Evolutionary conservation across 2,888 invertebrate species (phyloP), one percentile per base, ranked within the genome.

Genomic region (Drosophila niveifrons): DNA sequence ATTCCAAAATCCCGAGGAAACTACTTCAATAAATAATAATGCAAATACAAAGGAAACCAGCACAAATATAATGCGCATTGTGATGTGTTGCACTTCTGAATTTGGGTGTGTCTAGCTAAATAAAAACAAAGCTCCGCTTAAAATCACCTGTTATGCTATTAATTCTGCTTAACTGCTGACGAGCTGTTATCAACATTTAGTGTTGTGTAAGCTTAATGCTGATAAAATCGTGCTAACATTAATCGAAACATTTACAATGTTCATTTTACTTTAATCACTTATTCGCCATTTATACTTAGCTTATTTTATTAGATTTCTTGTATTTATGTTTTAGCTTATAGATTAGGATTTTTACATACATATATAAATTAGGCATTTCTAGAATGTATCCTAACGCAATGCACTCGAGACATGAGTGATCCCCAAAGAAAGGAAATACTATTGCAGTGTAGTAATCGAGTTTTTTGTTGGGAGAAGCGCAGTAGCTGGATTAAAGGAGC

Each of bases 311-410:
- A 72, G 58, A 82, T 64, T 76, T 61, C 51, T 72, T 58, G 71
- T 80, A 51, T 82, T 78, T 69, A 53, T 61, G 62, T 82, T 64
- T 68, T 52, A 61, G 53, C 87, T 82, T 86, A 83, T 86, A 83
- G 51, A 77, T 77, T 88, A 83, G 52, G 52, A 69, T 82, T 70
- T 84, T 83, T 87, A 88, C 82, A 85, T 59, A 76, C 66, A 87
- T 76, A 66, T 83, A 74, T 83, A 87, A 87, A 83, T 87, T 79
- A 87, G 79, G 66, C 82, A 55, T 71, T 81, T 67, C 72, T 80
- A 80, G 48, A 86, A 72, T 62, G 66, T 81, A 80, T 47, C 59
- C 66, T 65, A 77, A 68, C 67, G 72, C 81, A 80, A 72, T 63
- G 70, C 65, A 56, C 70, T 72, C 59, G 61, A 61, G 52, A 64